phyloP scores from a whole-genome alignment of 2,888 invertebrate species.

The Cenopis cana region DNA sequence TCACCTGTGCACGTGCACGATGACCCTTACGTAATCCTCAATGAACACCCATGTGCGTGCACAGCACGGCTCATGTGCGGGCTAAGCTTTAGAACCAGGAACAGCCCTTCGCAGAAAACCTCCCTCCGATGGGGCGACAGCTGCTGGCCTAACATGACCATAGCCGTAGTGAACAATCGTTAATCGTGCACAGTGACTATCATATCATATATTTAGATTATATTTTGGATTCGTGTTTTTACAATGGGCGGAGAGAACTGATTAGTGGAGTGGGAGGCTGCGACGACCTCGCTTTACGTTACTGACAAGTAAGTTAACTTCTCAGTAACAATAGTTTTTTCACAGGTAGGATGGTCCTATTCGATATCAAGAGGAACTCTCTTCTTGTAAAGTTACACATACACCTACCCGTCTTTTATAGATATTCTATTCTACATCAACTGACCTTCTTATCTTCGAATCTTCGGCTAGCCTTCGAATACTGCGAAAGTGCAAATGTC shows the following conservation, averaged over 20 bases:
- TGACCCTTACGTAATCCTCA: slow-evolving; percentile 66
- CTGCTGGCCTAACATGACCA: slow-evolving; percentile 74
- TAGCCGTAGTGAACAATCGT: slow-evolving; percentile 40
- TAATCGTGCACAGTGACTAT: slow-evolving; percentile 49
- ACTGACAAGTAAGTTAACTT: slow-evolving; percentile 34
- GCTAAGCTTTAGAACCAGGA: slow-evolving; percentile 97
- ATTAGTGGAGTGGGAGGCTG: slow-evolving; percentile 19
- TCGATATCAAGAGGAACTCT: neutral
- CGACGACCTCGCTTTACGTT: slow-evolving; percentile 4
- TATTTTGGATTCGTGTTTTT: slow-evolving; percentile 61
- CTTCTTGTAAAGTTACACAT: neutral
- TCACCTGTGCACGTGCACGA: slow-evolving; percentile 64
- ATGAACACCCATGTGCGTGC: slow-evolving; percentile 63
- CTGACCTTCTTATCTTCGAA: no score
- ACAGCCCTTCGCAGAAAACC: slow-evolving; percentile 98
- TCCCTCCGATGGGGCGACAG: slow-evolving; percentile 98
- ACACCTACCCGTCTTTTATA: neutral
- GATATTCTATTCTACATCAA: neutral
- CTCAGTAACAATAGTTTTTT: neutral
- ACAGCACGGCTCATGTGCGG: slow-evolving; percentile 93
- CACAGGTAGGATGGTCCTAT: neutral
- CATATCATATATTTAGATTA: slow-evolving; percentile 53
- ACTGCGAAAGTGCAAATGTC: neutral
- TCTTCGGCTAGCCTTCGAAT: no score
- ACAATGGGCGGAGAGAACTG: slow-evolving; percentile 28